phyloP scores from a whole-genome alignment of 2,888 invertebrate species.

The Alloplasta piceator region DNA sequence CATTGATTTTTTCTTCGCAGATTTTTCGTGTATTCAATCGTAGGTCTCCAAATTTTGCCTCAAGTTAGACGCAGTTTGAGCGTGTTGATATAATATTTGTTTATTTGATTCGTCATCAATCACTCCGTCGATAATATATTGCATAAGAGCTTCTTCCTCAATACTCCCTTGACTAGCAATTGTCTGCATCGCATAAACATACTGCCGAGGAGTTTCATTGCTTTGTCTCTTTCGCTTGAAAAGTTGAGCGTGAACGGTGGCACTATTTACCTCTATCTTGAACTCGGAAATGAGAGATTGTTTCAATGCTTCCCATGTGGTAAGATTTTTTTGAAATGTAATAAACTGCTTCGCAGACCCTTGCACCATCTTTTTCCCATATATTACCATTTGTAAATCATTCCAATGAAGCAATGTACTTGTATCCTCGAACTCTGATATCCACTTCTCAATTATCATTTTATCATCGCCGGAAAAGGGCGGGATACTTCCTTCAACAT shows the following conservation, averaged over 20 bases:
- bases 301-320: slow-evolving; percentile 56
- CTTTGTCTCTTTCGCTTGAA: slow-evolving; percentile 34
- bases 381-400: slow-evolving; percentile 62
- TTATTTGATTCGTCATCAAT: slow-evolving; percentile 55
- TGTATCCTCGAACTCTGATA: slow-evolving; percentile 66
- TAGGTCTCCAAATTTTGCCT: slow-evolving; percentile 34
- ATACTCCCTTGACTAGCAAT: slow-evolving; percentile 60
- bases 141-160: slow-evolving; percentile 48
- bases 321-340: slow-evolving; percentile 49
- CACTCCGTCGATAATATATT: slow-evolving; percentile 59
- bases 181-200: slow-evolving; percentile 59
- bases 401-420: slow-evolving; percentile 59
- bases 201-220: slow-evolving; percentile 57
- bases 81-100: slow-evolving; percentile 52
- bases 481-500: too few species aligned
- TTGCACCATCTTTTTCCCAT: slow-evolving; percentile 59
- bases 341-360: slow-evolving; percentile 66
- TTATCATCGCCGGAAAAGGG: slow-evolving; percentile 56
- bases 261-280: slow-evolving; percentile 51
- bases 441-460: slow-evolving; percentile 48
- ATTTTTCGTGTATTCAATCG: slow-evolving; percentile 28
- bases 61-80: slow-evolving; percentile 36
- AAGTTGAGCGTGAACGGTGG: slow-evolving; percentile 55
- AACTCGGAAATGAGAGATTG: slow-evolving; percentile 57
- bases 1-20: neutral